These are phyloP conservation scores for Heteractis magnifica DNA, from an alignment of 92 coral and sea anemone species.

Conservation along the genomic window DNA sequence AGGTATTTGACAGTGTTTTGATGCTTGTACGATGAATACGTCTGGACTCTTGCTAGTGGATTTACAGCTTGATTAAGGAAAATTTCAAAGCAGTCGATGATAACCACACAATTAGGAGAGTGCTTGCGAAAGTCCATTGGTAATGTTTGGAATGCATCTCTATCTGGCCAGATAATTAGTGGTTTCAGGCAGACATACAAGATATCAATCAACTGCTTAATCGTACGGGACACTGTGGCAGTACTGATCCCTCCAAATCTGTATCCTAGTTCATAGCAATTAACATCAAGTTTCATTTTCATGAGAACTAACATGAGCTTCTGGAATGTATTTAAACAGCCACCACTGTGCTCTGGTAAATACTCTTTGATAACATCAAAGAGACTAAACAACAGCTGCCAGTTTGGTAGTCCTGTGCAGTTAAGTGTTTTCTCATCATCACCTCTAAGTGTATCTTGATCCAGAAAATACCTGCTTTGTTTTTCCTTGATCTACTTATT, in stretches of 20 bases:
- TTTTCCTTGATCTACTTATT: not conserved
- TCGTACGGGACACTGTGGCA: conserved; percentile 46
- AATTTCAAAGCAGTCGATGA: conserved; percentile 38
- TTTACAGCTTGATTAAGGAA: conserved; percentile 32
- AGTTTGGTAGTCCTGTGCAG: not conserved
- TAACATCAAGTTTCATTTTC: conserved; percentile 47
- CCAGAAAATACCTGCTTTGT: not conserved
- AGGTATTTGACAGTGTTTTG: too few species aligned
- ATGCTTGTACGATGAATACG: too few species aligned
- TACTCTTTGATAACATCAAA: not conserved
- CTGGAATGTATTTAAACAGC: conserved; percentile 22
- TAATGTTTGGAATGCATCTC: conserved; percentile 47
- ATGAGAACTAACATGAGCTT: conserved; percentile 35
- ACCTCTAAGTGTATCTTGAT: not conserved
- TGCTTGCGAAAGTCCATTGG: conserved; percentile 52
- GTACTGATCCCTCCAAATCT: conserved; percentile 58
- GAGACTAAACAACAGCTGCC: not conserved
- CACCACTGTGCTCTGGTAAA: not conserved
- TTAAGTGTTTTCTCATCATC: not conserved
- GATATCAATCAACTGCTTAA: conserved; percentile 51
- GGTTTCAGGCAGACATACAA: conserved; percentile 44
- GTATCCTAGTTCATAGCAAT: conserved; percentile 48
- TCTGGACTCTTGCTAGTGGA: conserved; percentile 54
- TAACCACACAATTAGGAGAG: conserved; percentile 52
- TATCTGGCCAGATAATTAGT: conserved; percentile 50